Base-by-base conservation (phyloP, 2,888 invertebrate species). In the Macrophya alboannulata region DNA sequence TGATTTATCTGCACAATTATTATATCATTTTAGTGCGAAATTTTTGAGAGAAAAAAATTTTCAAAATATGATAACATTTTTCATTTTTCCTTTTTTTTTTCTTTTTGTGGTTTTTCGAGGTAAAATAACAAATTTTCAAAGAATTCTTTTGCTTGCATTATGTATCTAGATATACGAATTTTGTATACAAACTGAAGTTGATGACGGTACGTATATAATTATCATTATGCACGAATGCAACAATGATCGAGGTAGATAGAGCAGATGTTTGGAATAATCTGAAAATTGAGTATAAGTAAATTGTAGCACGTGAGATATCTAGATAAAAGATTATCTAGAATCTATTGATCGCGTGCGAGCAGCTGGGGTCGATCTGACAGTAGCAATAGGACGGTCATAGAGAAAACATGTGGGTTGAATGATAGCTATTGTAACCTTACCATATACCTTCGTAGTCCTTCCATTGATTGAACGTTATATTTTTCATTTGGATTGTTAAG, bases 331-430 rank as follows among this genome's bases (percentile, higher is more conserved):
- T 89, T 90, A 92, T 92, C 92, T 92, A 88, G 89, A 90, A 89
- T 89, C 90, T 92, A 93, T 93, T 93, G 92, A 93, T 93, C 92
- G 92, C 87, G 89, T 83, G 87, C 87, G 88, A 91, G 91, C 92
- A 92, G 92, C 91, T 92, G 91, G 86, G 87, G 84, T 68, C 86
- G 51, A 72, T 87, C 89, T 90, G 92, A 91, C 92, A 93, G 92
- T 93, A 91, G 90, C 91, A 91, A 91, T 89, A 89, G 91, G 90
- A 89, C 92, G 89, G 88, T 89, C 92, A 90, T 87, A 88, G 91
- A 87, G 90, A 90, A 91, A 91, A 91, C 90, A 92, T 91, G 85
- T 51, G 85, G 68, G 55, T n/a, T 83, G 31, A 40, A 84, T 71
- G 72, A 62, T 81, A 43, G 51, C 25, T 51, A 62, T 62, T 51